Base-by-base conservation (phyloP, 2,888 invertebrate species). In the Euphydryas editha region DNA sequence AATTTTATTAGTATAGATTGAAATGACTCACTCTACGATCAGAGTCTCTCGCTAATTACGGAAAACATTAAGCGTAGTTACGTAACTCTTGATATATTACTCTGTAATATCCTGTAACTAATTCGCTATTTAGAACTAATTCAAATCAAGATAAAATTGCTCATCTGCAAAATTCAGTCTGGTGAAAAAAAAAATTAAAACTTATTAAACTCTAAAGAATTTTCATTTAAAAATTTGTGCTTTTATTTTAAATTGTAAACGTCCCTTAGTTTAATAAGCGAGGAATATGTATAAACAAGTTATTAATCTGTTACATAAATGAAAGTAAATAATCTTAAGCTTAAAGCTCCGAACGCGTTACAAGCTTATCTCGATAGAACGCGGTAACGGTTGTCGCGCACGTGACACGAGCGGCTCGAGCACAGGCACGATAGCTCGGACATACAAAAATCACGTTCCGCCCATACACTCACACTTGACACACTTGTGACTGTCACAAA, bases 391-490 rank as follows among this genome's bases (percentile, higher is more conserved):
- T 51, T 17, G n/a, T 37, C 20, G 24, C 17, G 20, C 24, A 21
- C 17, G 62, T 56, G 17, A 44, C 39, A n/a, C 20, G 17, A 55
- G 59, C 51, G 8, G 57, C 54, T 2, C 30, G 30, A 30, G 30
- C 30, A 4, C 30, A 30, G 44, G 49, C 30, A 47, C 47, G 61
- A 66, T 55, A 58, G 36, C 21, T 17, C 56, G 36, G 56, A 20
- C 63, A 24, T 17, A 42, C 60, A 15, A 24, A n/a, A 30, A 30
- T 58, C 69, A 69, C 69, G 69, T 69, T 44, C 51, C 58, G 15
- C 15, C 57, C 60, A 59, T 63, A 54, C 39, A 59, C 61, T 57
- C 59, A 63, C 57, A 47, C 66, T 69, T 58, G 69, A 66, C 66
- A 66, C 49, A 69, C 51, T 60, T 51, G 55, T 56, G 47, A 30